Evolutionary conservation across 2,797 vertebrate genomes (phyloP).

Genomic region (Hafferia zeledoni): DNA sequence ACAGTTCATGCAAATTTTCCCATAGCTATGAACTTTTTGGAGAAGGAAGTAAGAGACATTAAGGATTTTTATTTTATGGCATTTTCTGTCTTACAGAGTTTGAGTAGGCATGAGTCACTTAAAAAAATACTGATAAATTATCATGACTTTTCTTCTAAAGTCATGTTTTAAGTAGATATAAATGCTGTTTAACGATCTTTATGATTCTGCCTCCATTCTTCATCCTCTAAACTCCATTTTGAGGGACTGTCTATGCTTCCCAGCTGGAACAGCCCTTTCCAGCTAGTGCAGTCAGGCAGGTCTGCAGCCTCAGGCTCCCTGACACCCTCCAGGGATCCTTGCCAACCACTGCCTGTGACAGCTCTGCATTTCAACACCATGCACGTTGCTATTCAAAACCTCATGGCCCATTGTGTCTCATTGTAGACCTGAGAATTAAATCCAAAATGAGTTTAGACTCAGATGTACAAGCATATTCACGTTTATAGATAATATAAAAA

Average conservation of each 20-base stretch:
- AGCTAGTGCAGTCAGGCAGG: background rate
- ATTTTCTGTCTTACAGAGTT: background rate
- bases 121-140: background rate
- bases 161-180: background rate
- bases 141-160: background rate
- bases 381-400: background rate
- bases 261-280: background rate
- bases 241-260: background rate
- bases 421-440: background rate
- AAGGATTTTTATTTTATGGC: background rate
- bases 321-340: background rate
- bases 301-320: background rate
- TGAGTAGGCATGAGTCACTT: background rate
- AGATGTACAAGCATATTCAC: background rate
- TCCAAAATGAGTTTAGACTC: background rate
- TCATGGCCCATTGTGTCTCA: background rate
- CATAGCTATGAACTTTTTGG: background rate
- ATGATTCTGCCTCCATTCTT: background rate
- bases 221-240: background rate
- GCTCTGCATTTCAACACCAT: fast-evolving
- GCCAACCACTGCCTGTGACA: background rate
- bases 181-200: background rate
- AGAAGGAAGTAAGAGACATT: background rate
- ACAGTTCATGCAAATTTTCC: background rate
- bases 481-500: background rate